Evolutionary conservation across 2,888 invertebrate species (phyloP).

Genomic region (Plebejus argus): DNA sequence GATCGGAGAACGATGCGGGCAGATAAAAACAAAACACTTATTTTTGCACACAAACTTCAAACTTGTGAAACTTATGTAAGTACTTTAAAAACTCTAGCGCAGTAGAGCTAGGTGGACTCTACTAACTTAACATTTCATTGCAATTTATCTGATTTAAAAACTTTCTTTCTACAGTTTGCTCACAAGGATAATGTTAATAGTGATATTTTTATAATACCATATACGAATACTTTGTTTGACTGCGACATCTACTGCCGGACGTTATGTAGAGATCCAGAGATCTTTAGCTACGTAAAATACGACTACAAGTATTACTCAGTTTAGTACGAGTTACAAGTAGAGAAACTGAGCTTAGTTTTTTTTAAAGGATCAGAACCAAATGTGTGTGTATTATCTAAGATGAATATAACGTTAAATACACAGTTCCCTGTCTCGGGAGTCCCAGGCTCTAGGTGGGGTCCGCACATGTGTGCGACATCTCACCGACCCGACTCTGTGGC

Average conservation of each 20-base stretch:
- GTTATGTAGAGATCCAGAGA: too few relatives aligned
- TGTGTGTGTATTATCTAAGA: neutral
- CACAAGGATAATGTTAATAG: neutral
- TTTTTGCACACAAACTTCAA: neutral
- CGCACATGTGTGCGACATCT: conserved; percentile 9
- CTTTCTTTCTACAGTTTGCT: neutral
- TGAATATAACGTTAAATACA: neutral
- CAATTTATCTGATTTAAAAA: neutral
- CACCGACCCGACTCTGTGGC: neutral
- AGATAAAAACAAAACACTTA: conserved; percentile 3
- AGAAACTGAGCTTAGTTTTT: too few relatives aligned
- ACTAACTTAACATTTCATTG: neutral
- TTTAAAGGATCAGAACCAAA: neutral
- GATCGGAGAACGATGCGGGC: neutral
- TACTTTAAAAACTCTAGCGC: neutral
- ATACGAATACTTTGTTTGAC: neutral
- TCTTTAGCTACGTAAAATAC: too few relatives aligned
- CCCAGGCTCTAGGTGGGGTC: conserved; percentile 3
- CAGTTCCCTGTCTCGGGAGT: neutral
- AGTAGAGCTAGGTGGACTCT: neutral
- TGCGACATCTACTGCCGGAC: too few relatives aligned
- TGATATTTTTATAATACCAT: neutral
- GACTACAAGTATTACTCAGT: too few relatives aligned
- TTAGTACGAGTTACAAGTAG: too few relatives aligned
- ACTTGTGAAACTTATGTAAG: neutral